phyloP scores from a whole-genome alignment of 2,113 vertebrate genomes.

The Haliaeetus leucogaster region DNA sequence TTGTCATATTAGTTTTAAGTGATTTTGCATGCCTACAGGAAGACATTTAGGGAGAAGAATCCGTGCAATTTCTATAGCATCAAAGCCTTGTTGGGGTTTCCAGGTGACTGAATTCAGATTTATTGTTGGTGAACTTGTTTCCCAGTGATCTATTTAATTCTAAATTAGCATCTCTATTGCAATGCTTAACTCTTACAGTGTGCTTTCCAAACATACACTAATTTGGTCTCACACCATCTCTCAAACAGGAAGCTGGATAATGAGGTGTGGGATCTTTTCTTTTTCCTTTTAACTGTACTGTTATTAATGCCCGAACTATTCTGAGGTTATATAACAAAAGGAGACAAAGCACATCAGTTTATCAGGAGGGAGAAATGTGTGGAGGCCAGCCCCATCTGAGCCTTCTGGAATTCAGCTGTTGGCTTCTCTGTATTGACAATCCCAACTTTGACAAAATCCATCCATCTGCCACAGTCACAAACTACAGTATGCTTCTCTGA shows the following conservation, averaged over 20 bases:
- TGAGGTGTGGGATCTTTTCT: neutral
- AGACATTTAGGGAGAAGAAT: neutral
- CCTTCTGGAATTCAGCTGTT: neutral
- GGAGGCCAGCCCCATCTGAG: neutral
- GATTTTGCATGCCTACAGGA: neutral
- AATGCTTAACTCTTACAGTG: neutral
- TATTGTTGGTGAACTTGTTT: slow-evolving; percentile 50
- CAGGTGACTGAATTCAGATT: slow-evolving; percentile 43
- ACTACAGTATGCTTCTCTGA: neutral
- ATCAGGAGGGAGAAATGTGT: neutral
- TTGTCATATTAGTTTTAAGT: neutral
- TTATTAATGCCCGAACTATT: neutral
- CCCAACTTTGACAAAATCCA: neutral
- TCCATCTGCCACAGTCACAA: neutral
- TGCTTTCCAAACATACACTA: slow-evolving; percentile 42
- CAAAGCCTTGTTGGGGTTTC: slow-evolving; percentile 19
- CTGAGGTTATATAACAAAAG: neutral
- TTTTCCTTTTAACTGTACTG: neutral
- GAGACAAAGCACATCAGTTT: neutral
- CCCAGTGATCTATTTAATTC: slow-evolving; percentile 38
- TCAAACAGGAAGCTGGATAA: slow-evolving; percentile 20
- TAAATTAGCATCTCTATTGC: slow-evolving; percentile 54
- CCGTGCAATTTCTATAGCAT: neutral
- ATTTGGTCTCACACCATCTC: slow-evolving; percentile 9
- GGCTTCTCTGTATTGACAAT: neutral